Base-by-base conservation (phyloP, 2,113 vertebrate species). In the Seriola aureovittata region DNA sequence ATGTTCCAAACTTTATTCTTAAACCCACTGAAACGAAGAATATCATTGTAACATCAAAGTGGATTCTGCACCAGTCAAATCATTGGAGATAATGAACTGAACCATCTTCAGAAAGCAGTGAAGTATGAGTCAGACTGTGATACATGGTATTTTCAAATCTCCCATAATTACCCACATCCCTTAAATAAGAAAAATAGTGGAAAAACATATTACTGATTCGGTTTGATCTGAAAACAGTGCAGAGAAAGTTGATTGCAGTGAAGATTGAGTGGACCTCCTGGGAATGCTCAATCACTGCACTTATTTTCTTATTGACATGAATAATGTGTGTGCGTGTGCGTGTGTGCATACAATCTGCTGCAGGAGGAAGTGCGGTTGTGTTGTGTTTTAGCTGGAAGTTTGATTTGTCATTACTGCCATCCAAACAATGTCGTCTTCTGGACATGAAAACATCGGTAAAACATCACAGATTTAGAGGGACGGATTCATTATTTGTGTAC, bases 211-310 rank as follows among this genome's bases (percentile, higher is more conserved):
- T 2, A 36, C 9, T 34, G 46, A 69, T 69, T 52, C 66, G 36
- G 44, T 52, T 12, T 69, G 66, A 69, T 69, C 4, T 52, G 46
- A 36, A 50, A 38, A 54, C 67, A 54, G 29, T 14, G 48, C 46
- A 52, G 66, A 34, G 19, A 9, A 34, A 32, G 23, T 1, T 25
- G 63, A 66, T 46, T 66, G 38, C 63, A 25, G 63, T 16, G 38
- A 19, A 67, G 42, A 67, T 29, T 48, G 44, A 67, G 65, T 11
- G 42, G 65, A 67, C 42, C 65, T 48, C 44, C 65, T 32, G 44
- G 25, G 25, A 32, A 50, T 16, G 4, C 25, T 66, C 64, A 66
- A 46, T 46, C 40, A 66, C 64, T 48, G 65, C 25, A 3, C 23
- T 34, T 50, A 50, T 50, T 67, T 25, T 50, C 65, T 32, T 50